Evolutionary conservation across 2,113 vertebrate species (phyloP), one percentile per base, ranked within the genome.

Genomic region (Panthera leo): DNA sequence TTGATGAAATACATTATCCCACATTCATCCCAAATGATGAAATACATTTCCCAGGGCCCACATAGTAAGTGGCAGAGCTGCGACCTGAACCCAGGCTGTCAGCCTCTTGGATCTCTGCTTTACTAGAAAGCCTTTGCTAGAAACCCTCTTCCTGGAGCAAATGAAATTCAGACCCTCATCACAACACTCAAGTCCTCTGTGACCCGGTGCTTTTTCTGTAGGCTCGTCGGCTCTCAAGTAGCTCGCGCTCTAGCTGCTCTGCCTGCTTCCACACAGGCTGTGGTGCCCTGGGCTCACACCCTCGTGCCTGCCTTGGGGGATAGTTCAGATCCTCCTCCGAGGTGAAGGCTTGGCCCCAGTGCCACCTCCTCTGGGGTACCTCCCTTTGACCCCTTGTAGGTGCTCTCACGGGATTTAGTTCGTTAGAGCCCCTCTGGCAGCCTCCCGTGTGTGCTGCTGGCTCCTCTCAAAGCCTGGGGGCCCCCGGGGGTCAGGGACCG

Each of bases 321-420:
- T 5, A 5, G 34, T 53, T 29, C 5, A 29, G 71, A 53, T 45
- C 18, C 29, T 9, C 9, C 25, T 16, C 23, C 12, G 84, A 36
- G 39, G 29, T 65, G 48, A 67, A 48, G 27, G 75, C 42, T 84
- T 1, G 0, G 9, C 25, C 31, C n/a, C 45, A 10, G 5, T 5
- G 42, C 5, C 36, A 2, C 4, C 4, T 84, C 51, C 45, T 45
- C 7, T 42, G 11, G 21, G 65, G 61, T 0, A 6, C 0, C 12
- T 34, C 42, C 29, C 42, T 2, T 5, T 0, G 8, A 31, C 19
- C 34, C 29, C 9, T 51, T 13, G 36, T 2, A 14, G 10, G 23
- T 86, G 27, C 31, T 53, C 61, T 75, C 3, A 25, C 18, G 75
- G 85, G 51, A 25, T 11, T 15, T 6, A 31, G 42, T 42, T 94